phyloP scores from a whole-genome alignment of 1,140 invertebrate species.

The Drosophila nigrodunni region DNA sequence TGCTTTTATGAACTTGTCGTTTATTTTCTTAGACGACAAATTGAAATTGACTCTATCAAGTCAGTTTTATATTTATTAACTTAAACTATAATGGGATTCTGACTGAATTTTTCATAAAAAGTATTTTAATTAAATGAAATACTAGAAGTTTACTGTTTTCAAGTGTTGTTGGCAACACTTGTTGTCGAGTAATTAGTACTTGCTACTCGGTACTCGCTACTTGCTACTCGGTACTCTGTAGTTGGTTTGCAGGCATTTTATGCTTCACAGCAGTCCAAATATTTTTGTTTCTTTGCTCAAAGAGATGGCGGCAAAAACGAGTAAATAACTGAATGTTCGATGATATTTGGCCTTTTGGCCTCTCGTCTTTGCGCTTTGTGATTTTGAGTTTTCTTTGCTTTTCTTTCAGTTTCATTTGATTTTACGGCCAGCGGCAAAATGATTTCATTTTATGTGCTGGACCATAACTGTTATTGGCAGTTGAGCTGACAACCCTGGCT shows the following conservation, averaged over 20 bases:
- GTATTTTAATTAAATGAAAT: neutral
- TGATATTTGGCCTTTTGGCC: slow-evolving; percentile 46
- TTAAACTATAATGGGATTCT: too few species aligned
- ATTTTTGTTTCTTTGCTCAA: slow-evolving; percentile 68
- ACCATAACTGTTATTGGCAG: slow-evolving; percentile 32
- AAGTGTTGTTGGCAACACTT: neutral
- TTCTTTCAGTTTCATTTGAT: slow-evolving; percentile 26
- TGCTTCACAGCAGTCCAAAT: slow-evolving; percentile 52
- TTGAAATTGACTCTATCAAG: too few species aligned
- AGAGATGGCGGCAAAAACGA: slow-evolving; percentile 56
- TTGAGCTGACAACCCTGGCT: slow-evolving; percentile 55
- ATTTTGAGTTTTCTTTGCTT: slow-evolving; percentile 38
- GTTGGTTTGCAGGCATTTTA: slow-evolving; percentile 10
- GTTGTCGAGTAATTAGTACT: neutral
- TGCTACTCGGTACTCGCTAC: neutral
- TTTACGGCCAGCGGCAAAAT: slow-evolving; percentile 60
- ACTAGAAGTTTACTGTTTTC: neutral
- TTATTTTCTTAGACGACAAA: too few species aligned
- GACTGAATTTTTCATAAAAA: neutral
- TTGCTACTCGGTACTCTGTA: neutral
- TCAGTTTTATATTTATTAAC: too few species aligned
- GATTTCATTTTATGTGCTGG: slow-evolving; percentile 58
- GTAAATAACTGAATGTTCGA: slow-evolving; percentile 71
- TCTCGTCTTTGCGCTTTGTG: slow-evolving; percentile 20
- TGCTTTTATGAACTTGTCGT: too few species aligned